These are phyloP conservation scores for Bimastos eiseni DNA, from an alignment of 2,888 invertebrate species.

Conservation along the genomic window DNA sequence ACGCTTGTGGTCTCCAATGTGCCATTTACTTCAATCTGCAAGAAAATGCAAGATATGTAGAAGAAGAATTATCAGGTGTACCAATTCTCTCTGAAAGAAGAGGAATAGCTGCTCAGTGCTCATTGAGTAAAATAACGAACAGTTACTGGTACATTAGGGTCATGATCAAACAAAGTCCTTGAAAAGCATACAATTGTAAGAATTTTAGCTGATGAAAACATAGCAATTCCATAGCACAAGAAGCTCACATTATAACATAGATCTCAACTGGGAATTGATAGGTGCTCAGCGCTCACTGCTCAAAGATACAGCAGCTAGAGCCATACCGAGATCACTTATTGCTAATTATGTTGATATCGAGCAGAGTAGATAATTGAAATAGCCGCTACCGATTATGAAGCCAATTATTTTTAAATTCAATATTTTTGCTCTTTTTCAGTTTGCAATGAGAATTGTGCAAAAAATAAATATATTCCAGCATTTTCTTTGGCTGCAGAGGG, in stretches of 20 bases:
- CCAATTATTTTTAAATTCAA: too few species aligned
- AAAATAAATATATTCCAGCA: too few species aligned
- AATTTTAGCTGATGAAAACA: not conserved
- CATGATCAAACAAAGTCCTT: not conserved
- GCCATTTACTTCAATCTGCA: not conserved
- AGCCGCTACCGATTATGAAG: too few species aligned
- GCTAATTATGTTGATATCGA: too few species aligned
- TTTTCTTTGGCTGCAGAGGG: too few species aligned
- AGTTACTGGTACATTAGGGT: not conserved
- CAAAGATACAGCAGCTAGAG: too few species aligned
- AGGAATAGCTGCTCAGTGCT: not conserved
- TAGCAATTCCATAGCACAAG: not conserved
- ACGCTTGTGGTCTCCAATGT: not conserved
- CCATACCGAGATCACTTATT: too few species aligned
- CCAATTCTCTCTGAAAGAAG: not conserved
- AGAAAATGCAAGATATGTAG: too few species aligned
- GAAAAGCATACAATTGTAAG: not conserved
- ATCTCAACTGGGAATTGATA: not conserved
- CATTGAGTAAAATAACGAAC: not conserved
- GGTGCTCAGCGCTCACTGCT: too few species aligned
- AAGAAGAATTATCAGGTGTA: not conserved
- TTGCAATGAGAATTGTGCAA: too few species aligned
- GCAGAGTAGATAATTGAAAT: too few species aligned
- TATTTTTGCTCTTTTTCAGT: too few species aligned
- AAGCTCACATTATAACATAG: not conserved